A percentile compares a stretch with the other conserved stretches of the same genome.
Evolutionary conservation across 2,888 invertebrate species (phyloP).

Genomic region (Leptogaster cylindrica): DNA sequence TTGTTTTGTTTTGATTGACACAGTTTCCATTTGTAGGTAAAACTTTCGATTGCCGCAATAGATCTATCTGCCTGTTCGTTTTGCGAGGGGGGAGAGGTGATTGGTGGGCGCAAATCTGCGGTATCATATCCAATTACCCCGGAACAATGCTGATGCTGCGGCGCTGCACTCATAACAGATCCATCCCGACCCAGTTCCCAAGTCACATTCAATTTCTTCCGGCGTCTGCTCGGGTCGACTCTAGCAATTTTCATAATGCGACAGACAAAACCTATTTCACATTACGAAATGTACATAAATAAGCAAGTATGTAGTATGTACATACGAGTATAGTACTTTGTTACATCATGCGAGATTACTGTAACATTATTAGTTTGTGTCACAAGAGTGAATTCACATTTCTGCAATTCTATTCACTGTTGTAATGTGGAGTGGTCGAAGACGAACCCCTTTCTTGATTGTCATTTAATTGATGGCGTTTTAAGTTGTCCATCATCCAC

Average conservation of each 20-base stretch:
- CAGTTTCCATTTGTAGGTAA: slow-evolving; percentile 6
- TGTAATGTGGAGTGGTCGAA: not conserved
- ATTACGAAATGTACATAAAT: no score
- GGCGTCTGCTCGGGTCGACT: not conserved
- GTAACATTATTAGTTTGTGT: not conserved
- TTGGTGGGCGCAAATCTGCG: not conserved
- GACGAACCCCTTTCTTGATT: not conserved
- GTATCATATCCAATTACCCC: not conserved
- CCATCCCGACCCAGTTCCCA: slow-evolving; percentile 1
- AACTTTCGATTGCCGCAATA: slow-evolving; percentile 4
- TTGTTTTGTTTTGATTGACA: not conserved
- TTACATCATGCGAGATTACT: not conserved
- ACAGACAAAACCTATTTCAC: not conserved
- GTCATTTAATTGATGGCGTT: not conserved
- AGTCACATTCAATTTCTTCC: not conserved
- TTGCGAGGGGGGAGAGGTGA: no score
- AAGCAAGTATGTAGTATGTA: no score
- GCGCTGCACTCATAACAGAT: not conserved
- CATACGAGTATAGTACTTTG: no score
- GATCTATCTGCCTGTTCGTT: no score
- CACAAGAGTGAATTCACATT: not conserved
- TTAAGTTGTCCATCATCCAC: not conserved
- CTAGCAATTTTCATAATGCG: slow-evolving; percentile 5
- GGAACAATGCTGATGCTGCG: not conserved
- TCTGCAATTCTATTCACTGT: not conserved